These are phyloP conservation scores for Agriotes lineatus DNA, from an alignment of 2,888 invertebrate species.

Conservation along the genomic window DNA sequence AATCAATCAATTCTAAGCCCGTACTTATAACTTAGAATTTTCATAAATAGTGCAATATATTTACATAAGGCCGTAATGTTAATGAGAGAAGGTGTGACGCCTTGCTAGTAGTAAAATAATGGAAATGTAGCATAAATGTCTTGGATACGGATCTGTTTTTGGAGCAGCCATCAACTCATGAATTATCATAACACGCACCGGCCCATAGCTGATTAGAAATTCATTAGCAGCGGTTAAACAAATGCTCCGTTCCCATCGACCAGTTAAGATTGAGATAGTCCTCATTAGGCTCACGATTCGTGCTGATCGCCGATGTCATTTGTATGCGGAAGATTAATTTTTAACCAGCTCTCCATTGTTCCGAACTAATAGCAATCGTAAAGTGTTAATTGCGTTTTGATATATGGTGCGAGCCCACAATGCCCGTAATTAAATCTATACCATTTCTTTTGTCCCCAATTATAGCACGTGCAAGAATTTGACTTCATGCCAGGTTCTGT, in stretches of 20 bases:
- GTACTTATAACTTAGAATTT: too few relatives aligned
- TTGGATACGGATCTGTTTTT: too few relatives aligned
- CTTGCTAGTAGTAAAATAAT: too few relatives aligned
- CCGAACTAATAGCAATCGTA: slow-evolving; percentile 18
- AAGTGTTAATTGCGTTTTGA: slow-evolving; percentile 24
- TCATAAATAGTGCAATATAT: too few relatives aligned
- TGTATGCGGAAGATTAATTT: slow-evolving; percentile 20
- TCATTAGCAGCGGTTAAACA: slow-evolving; percentile 24
- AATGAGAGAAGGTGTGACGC: too few relatives aligned
- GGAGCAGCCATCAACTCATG: neutral
- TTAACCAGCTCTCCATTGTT: slow-evolving; percentile 12
- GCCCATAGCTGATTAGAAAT: slow-evolving; percentile 1
- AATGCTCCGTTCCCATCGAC: slow-evolving; percentile 20
- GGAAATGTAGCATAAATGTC: too few relatives aligned
- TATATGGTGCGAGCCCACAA: slow-evolving; percentile 9
- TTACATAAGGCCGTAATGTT: too few relatives aligned
- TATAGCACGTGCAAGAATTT: slow-evolving; percentile 22
- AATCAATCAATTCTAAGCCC: too few relatives aligned
- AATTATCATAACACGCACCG: slow-evolving; percentile 17
- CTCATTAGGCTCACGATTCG: neutral
- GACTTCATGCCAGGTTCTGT: slow-evolving; percentile 3
- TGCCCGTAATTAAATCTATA: slow-evolving; percentile 3
- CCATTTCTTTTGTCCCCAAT: slow-evolving; percentile 14
- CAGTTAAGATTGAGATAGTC: slow-evolving; percentile 16
- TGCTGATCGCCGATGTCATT: slow-evolving; percentile 16